These are phyloP conservation scores for Brenthis hecate DNA, from an alignment of 2,888 invertebrate genomes.

Conservation along the genomic window DNA sequence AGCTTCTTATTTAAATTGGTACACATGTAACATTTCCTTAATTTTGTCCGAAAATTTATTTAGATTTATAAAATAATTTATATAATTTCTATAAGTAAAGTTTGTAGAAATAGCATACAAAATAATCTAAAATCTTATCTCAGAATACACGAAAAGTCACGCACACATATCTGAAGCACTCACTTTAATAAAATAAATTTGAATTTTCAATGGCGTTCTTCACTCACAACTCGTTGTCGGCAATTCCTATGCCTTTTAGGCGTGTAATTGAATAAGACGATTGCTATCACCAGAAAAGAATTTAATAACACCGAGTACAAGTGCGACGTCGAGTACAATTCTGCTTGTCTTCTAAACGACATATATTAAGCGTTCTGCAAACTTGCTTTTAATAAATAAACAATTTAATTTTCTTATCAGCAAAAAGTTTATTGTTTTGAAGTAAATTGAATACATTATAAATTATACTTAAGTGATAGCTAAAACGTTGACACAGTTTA, in stretches of 20 bases:
- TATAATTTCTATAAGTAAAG: neutral
- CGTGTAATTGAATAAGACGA: slow-evolving; percentile 77
- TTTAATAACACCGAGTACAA: slow-evolving; percentile 74
- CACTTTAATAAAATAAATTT: slow-evolving; percentile 67
- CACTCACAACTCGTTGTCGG: slow-evolving; percentile 68
- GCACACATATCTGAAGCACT: slow-evolving; percentile 44
- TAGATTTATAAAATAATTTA: too few species aligned
- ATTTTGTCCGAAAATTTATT: too few species aligned
- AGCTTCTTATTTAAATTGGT: too few species aligned
- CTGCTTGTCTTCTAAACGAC: slow-evolving; percentile 48
- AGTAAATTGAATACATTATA: too few species aligned
- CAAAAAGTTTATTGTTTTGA: neutral
- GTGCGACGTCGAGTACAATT: slow-evolving; percentile 52
- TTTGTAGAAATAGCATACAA: slow-evolving; percentile 17
- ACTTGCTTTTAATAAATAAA: slow-evolving; percentile 9
- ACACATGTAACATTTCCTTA: too few species aligned
- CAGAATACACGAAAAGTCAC: slow-evolving; percentile 39
- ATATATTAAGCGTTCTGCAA: slow-evolving; percentile 25
- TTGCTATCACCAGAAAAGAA: slow-evolving; percentile 76
- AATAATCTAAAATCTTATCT: slow-evolving; percentile 22
- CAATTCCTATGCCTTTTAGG: slow-evolving; percentile 71
- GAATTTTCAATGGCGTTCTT: slow-evolving; percentile 65
- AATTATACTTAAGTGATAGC: too few species aligned
- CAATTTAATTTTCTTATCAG: neutral
- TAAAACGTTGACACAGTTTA: too few species aligned